A percentile compares a stretch with the other conserved stretches of the same genome.
Conservation (phyloP, 2,888 invertebrate genomes). For the Anticlea derivata region DNA sequence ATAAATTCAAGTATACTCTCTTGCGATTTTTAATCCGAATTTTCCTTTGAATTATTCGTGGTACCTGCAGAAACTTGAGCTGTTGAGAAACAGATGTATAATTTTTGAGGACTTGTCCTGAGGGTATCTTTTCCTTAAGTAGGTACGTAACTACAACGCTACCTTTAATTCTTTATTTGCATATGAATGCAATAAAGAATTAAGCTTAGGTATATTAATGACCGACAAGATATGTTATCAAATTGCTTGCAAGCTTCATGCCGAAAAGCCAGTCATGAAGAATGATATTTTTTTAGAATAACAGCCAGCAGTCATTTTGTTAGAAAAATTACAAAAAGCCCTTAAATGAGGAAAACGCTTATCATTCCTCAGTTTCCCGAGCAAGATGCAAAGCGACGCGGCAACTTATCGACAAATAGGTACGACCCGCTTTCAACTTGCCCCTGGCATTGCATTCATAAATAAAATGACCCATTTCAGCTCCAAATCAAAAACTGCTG, state of each 20-base stretch:
- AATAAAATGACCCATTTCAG: conserved; percentile 41
- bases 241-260: too few relatives aligned
- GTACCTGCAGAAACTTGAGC: conserved; percentile 41
- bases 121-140: not conserved
- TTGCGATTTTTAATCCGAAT: conserved; percentile 60
- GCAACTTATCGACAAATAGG: conserved; percentile 38
- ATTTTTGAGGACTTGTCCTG: conserved; percentile 19
- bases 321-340: not conserved
- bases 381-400: conserved; percentile 25
- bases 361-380: conserved; percentile 11
- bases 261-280: too few relatives aligned
- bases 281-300: too few relatives aligned
- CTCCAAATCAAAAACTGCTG: conserved; percentile 42
- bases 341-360: not conserved
- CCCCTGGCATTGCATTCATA: conserved; percentile 38
- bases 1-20: conserved; percentile 57
- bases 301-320: too few relatives aligned
- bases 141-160: too few relatives aligned
- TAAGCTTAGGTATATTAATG: too few relatives aligned
- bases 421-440: conserved; percentile 27
- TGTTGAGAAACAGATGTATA: conserved; percentile 28
- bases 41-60: conserved; percentile 63
- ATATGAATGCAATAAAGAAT: too few relatives aligned
- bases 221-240: too few relatives aligned
- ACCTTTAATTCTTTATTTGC: too few relatives aligned